A percentile compares a stretch with the other conserved stretches of the same genome.
Conservation (phyloP, 2,888 invertebrate genomes). For the Chorisops tibialis region DNA sequence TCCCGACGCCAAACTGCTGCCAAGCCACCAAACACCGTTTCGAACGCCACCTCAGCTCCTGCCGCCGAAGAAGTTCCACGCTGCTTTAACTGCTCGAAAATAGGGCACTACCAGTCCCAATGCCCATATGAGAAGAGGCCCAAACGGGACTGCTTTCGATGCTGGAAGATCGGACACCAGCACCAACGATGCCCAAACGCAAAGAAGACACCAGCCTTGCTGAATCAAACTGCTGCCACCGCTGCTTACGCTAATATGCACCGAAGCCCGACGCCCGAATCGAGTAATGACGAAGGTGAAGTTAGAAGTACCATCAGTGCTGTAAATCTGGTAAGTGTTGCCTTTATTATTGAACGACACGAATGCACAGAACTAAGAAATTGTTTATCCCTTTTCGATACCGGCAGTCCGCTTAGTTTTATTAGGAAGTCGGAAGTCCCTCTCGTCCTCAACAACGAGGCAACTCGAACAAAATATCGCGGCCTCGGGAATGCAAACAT, state of each 20-base stretch:
- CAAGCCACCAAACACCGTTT: not conserved
- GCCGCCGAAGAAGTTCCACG: not conserved
- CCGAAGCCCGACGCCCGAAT: not conserved
- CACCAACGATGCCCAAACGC: too few species aligned
- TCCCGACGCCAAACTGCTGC: not conserved
- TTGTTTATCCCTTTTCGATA: not conserved
- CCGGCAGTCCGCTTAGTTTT: not conserved
- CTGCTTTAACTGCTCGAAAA: not conserved
- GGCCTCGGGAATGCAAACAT: not conserved
- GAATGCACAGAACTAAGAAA: not conserved
- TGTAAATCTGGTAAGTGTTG: not conserved
- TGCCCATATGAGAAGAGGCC: not conserved
- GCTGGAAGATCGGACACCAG: not conserved
- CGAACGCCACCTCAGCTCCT: not conserved
- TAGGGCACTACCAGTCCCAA: not conserved
- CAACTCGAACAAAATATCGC: not conserved
- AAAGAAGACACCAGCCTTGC: too few species aligned
- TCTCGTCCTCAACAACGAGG: not conserved
- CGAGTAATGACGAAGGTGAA: not conserved
- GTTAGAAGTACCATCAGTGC: not conserved
- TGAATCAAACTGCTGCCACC: not conserved
- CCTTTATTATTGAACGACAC: not conserved
- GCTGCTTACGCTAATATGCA: not conserved
- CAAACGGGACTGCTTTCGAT: not conserved
- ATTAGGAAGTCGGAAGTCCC: not conserved